phyloP scores from a whole-genome alignment of 2,797 vertebrate species.

The Synaphobranchus kaupii region DNA sequence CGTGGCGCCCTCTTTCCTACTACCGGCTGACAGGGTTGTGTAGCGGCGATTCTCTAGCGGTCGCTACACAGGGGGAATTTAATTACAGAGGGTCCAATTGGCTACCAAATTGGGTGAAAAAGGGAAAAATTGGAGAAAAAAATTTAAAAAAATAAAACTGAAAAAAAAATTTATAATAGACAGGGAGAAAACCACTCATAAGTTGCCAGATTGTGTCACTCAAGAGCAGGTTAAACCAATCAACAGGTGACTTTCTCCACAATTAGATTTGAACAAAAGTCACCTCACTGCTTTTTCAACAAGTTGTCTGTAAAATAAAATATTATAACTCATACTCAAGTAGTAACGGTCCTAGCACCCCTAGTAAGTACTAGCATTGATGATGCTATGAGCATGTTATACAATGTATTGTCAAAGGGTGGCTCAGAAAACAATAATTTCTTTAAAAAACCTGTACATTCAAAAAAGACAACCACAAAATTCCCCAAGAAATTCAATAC shows the following conservation, averaged over 20 bases:
- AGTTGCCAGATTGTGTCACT: not conserved
- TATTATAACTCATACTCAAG: not conserved
- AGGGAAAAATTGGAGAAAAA: too few relatives aligned
- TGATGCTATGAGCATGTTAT: not conserved
- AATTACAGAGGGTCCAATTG: too few relatives aligned
- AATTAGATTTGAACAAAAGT: too few relatives aligned
- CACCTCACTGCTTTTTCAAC: too few relatives aligned
- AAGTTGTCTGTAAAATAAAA: not conserved
- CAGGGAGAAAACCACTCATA: not conserved
- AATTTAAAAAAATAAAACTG: too few relatives aligned
- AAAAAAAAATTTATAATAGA: not conserved
- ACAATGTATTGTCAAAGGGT: not conserved
- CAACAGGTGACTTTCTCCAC: too few relatives aligned
- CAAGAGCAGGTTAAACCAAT: not conserved
- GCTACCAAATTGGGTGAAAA: too few relatives aligned
- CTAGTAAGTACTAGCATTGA: not conserved
- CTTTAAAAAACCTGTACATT: conserved; percentile 6
- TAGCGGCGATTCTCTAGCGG: too few relatives aligned
- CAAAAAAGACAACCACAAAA: not conserved
- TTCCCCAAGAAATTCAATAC: not conserved
- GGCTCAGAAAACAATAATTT: not conserved
- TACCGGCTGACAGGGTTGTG: too few relatives aligned
- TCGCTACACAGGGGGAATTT: too few relatives aligned
- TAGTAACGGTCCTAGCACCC: not conserved
- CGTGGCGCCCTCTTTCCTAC: too few relatives aligned